Base-by-base conservation (phyloP, 2,797 vertebrate genomes). In the Nyctalus aviator region DNA sequence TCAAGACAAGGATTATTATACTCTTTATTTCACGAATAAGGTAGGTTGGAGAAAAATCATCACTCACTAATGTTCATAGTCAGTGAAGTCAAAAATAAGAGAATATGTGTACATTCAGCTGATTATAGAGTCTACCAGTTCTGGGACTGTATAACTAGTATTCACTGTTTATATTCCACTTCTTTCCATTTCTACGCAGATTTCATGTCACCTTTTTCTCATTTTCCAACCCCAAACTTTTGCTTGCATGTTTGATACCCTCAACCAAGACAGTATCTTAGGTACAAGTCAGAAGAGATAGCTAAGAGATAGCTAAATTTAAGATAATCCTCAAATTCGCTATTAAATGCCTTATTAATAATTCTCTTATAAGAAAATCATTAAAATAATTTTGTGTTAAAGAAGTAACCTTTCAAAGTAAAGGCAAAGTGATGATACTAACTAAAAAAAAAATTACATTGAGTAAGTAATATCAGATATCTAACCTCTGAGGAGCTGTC, bases 401-500 rank as follows among this genome's bases (percentile, higher is more conserved):
- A 71, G 27, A 69, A 85, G 7, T 75, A 9, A 78, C 44, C 23
- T 53, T 78, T 66, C 85, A 88, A 77, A 68, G 30, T 76, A 91
- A 96, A 69, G 9, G 27, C 48, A 92, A 96, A 84, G 55, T 53
- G 18, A 93, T 55, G 4, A 23, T 12, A 94, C 23, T 75, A 93
- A 89, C 14, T 72, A 48, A 35, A 14, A 90, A 92, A 93, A 95
- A 48, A 77, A 71, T 55, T 64, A 77, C 10, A 77, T 0, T 59
- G n/a, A 90, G 55, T 75, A 94, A 96, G 82, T 89, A 79, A 81
- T 4, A 92, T n/a, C 3, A 84, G 48, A 64, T 14, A 12, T 62
- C 98, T 91, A 96, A 99, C 99, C 97, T 99, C 99, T 71, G 98
- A 98, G 35, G 99, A 99, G 89, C 98, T 99, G 82, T 99, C 99